phyloP scores from a whole-genome alignment of 2,113 vertebrate species.

The Elgaria multicarinata region DNA sequence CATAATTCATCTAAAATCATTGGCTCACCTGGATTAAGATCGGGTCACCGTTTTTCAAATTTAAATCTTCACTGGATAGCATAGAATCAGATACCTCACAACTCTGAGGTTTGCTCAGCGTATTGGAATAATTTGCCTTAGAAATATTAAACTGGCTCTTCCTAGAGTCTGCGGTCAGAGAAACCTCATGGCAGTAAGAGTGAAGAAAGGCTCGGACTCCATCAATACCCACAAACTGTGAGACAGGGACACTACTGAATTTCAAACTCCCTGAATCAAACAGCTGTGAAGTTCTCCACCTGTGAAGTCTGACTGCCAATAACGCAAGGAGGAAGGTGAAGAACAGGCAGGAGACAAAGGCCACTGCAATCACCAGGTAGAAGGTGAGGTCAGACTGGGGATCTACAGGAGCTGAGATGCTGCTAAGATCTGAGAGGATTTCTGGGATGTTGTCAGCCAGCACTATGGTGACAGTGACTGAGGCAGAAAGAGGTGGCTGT shows the following conservation, averaged over 20 bases:
- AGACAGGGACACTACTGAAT: background rate
- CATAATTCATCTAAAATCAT: background rate
- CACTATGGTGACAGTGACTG: background rate
- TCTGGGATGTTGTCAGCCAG: background rate
- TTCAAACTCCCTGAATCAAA: background rate
- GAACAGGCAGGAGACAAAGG: background rate
- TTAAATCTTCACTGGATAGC: background rate
- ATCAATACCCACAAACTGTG: slow-evolving; percentile 15
- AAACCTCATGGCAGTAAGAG: background rate
- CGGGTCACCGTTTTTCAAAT: background rate
- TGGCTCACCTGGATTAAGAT: background rate
- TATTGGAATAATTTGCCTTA: background rate
- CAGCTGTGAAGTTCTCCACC: background rate
- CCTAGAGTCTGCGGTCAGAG: background rate
- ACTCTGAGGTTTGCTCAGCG: background rate
- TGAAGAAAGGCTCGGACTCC: slow-evolving; percentile 9
- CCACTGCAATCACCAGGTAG: background rate
- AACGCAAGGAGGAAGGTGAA: background rate
- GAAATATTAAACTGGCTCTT: background rate
- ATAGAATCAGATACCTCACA: background rate
- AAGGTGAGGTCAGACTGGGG: background rate
- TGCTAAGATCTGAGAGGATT: background rate
- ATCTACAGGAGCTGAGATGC: background rate
- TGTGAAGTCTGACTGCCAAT: background rate
- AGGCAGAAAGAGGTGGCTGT: background rate